Conservation (phyloP, 2,888 invertebrate species). For the Rhogogaster chlorosoma region DNA sequence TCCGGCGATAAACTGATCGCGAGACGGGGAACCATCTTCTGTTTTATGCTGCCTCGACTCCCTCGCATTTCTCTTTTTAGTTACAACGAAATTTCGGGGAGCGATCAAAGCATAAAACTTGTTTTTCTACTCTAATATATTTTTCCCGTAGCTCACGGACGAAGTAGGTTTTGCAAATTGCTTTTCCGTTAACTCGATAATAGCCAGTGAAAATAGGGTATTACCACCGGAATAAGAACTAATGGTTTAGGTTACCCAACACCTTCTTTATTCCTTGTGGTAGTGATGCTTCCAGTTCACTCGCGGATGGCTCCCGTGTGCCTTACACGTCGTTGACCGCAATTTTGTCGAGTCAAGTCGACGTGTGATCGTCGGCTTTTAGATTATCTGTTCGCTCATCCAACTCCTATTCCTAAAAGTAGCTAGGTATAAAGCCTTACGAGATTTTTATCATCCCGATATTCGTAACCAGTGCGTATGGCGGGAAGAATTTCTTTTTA, state of each 20-base stretch:
- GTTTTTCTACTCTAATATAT: slow-evolving; percentile 15
- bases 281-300: neutral
- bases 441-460: neutral
- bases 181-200: slow-evolving; percentile 48
- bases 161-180: slow-evolving; percentile 35
- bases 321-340: slow-evolving; percentile 34
- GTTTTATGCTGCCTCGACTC: neutral
- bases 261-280: neutral
- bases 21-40: neutral
- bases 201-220: slow-evolving; percentile 41
- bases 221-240: slow-evolving; percentile 46
- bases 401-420: neutral
- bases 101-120: slow-evolving; percentile 4
- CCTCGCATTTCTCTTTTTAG: neutral
- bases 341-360: slow-evolving; percentile 43
- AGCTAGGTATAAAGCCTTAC: neutral
- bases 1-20: neutral
- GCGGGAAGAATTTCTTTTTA: neutral
- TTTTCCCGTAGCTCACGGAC: neutral
- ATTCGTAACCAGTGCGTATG: neutral
- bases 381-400: slow-evolving; percentile 26
- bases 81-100: neutral
- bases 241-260: slow-evolving; percentile 29
- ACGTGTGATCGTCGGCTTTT: slow-evolving; percentile 3
- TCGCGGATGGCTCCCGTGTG: slow-evolving; percentile 5